phyloP scores from a whole-genome alignment of 2,888 invertebrate genomes.

The Xestia ashworthii region DNA sequence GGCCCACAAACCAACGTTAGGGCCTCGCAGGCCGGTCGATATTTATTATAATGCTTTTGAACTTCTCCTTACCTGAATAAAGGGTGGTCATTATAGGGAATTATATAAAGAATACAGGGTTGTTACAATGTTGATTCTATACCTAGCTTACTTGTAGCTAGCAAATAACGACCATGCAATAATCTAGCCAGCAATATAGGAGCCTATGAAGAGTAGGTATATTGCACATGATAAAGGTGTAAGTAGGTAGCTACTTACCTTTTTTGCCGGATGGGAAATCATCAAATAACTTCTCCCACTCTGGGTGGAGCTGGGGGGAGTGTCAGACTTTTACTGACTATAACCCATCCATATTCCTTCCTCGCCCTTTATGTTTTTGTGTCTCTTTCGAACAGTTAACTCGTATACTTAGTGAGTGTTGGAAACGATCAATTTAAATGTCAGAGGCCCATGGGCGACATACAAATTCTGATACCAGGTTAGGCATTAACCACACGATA shows the following conservation, averaged over 20 bases:
- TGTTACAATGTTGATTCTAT: constrained; percentile 1
- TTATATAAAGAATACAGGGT: constrained; percentile 17
- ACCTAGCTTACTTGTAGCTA: not conserved
- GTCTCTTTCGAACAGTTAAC: no score
- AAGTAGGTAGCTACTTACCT: not conserved
- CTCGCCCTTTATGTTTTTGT: no score
- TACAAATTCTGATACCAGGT: no score
- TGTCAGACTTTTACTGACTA: no score
- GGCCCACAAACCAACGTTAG: constrained; percentile 45
- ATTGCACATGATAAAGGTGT: not conserved
- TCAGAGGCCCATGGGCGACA: no score
- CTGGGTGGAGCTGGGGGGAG: no score
- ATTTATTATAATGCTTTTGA: constrained; percentile 49
- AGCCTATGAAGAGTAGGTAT: not conserved
- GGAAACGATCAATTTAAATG: not conserved
- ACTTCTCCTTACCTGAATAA: constrained; percentile 45
- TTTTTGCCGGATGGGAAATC: no score
- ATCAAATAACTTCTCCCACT: no score
- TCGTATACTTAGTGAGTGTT: not conserved
- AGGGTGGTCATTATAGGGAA: constrained; percentile 38
- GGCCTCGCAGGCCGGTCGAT: constrained; percentile 37
- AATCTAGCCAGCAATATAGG: not conserved
- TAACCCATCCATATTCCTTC: no score
- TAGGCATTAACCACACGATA: no score
- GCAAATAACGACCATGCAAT: not conserved